Conservation (phyloP, 2,113 vertebrate species). For the Hystrix brachyura region DNA sequence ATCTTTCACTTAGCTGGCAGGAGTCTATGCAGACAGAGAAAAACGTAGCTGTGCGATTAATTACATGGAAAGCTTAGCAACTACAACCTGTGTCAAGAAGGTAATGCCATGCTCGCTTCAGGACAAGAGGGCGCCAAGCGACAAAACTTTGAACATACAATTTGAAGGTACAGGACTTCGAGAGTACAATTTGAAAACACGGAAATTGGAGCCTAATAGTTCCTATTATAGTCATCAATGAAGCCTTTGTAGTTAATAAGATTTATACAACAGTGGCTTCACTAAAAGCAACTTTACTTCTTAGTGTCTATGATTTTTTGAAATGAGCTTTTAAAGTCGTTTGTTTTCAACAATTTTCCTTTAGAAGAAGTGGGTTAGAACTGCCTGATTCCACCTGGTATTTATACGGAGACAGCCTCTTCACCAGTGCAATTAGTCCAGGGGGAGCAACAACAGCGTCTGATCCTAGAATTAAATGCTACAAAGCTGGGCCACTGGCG, state of each 20-base stretch:
- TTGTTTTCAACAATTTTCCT: neutral
- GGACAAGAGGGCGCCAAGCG: neutral
- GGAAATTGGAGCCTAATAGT: neutral
- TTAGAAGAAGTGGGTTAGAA: neutral
- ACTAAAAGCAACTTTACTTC: neutral
- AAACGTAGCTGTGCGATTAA: neutral
- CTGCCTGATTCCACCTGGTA: neutral
- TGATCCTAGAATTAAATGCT: neutral
- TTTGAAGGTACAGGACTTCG: neutral
- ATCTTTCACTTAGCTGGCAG: neutral
- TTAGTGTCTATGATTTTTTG: neutral
- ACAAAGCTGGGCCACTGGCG: fast-evolving
- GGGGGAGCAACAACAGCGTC: neutral
- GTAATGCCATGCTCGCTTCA: neutral
- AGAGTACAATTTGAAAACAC: neutral
- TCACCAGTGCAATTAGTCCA: neutral
- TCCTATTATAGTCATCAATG: neutral
- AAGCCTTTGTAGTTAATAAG: neutral
- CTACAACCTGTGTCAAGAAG: neutral
- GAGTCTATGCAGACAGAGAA: neutral
- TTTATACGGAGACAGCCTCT: neutral
- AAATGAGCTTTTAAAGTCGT: neutral
- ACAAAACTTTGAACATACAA: neutral
- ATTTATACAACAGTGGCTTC: neutral
- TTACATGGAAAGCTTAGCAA: neutral